phyloP scores from a whole-genome alignment of 2,888 invertebrate genomes.

The Petrophora chlorosata region DNA sequence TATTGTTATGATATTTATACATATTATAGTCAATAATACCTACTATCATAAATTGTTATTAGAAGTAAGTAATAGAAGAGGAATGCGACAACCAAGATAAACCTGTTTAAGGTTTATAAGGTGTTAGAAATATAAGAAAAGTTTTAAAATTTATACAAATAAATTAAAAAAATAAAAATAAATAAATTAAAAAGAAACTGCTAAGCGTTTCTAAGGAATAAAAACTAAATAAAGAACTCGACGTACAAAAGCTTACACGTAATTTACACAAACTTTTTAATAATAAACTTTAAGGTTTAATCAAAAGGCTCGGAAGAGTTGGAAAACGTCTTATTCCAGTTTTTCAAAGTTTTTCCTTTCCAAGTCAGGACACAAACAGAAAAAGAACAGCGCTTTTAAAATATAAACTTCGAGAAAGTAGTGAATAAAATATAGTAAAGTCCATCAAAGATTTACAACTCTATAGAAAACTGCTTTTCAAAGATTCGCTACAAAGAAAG shows the following conservation, averaged over 20 bases:
- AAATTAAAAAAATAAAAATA: no score
- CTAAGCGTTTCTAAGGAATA: background rate
- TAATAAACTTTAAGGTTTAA: slow-evolving; percentile 1
- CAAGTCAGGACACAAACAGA: slow-evolving; percentile 7
- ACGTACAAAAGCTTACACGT: background rate
- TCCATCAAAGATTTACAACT: background rate
- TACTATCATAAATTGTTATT: no score
- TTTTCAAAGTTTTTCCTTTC: slow-evolving; percentile 11
- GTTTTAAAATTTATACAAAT: no score
- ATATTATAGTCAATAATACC: no score
- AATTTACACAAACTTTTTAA: background rate
- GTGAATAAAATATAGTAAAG: slow-evolving; percentile 6
- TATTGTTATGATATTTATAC: no score
- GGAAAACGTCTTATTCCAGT: slow-evolving; percentile 7
- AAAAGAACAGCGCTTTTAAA: slow-evolving; percentile 6
- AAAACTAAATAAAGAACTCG: background rate
- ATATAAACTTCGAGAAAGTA: slow-evolving; percentile 5
- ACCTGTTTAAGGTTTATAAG: no score
- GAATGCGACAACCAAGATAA: no score
- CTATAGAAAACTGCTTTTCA: background rate
- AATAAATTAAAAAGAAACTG: no score
- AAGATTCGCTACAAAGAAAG: no score
- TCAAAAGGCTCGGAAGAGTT: slow-evolving; percentile 10
- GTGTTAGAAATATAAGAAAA: no score
- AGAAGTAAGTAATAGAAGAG: no score